Base-by-base conservation (phyloP, 1,140 invertebrate genomes). In the Micrasema minimum region DNA sequence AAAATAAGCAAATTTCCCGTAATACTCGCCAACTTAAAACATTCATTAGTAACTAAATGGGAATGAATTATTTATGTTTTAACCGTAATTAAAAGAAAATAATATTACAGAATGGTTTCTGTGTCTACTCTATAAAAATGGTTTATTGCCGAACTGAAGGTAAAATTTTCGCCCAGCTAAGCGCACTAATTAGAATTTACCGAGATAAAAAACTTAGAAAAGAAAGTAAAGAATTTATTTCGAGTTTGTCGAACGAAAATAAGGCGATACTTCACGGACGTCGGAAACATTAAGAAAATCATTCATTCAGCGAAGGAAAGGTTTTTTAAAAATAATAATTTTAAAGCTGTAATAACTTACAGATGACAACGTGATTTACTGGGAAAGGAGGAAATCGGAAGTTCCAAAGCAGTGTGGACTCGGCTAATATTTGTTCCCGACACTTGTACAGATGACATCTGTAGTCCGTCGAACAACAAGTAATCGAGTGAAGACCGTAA, bases 401-500 rank as follows among this genome's bases (percentile, higher is more conserved):
- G 50, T 22, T 9, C 50, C n/a, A n/a, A n/a, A n/a, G n/a, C 11
- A n/a, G 18, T 22, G 37, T 11, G 12, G 23, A 59, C 55, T 59
- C 38, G 16, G 14, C 37, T 43, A 22, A 59, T 41, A 59, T 59
- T 59, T 43, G 55, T 59, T 12, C 12, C 55, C 7, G 48, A 18
- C 66, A 57, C 69, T 72, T 69, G 66, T 72, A 41, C 66, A 50
- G 59, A 73, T 69, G 72, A 66, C 67, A 69, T 50, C 69, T 55
- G 57, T 66, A 65, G 43, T 26, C 57, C 26, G 55, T 50, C 16
- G 65, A 45, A 67, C 71, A 46, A 61, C 66, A 62, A 62, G 72
- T 59, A 73, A 73, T 73, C 66, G 66, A 57, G 20, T 65, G 37
- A 48, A 62, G 72, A 66, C 69, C 57, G 51, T 43, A n/a, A 55